Evolutionary conservation across 2,888 invertebrate species (phyloP).

Genomic region (Hirtodrosophila confusa): DNA sequence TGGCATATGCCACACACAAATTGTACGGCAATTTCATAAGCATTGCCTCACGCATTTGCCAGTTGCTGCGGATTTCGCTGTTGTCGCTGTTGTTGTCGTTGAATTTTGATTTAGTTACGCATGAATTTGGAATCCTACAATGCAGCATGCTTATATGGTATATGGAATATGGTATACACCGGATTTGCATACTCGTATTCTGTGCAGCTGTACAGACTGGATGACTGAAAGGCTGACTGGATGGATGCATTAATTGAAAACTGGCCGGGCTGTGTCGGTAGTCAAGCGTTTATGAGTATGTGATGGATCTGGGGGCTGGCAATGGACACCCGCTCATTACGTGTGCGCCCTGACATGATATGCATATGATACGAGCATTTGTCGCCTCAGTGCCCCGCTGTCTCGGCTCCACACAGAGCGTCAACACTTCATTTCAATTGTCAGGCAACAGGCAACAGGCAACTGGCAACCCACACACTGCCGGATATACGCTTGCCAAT

Average conservation of each 20-base stretch:
- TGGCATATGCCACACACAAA: constrained; percentile 65
- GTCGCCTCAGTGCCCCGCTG: constrained; percentile 66
- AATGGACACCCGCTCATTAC: constrained; percentile 63
- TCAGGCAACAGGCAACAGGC: constrained; percentile 44
- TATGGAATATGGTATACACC: constrained; percentile 8
- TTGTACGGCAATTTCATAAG: constrained; percentile 66
- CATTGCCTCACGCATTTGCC: constrained; percentile 47
- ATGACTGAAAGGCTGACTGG: constrained; percentile 32
- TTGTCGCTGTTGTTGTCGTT: constrained; percentile 44
- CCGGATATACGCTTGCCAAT: constrained; percentile 80
- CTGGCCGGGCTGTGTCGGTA: constrained; percentile 66
- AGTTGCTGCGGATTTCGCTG: constrained; percentile 25
- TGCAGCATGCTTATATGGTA: constrained; percentile 30
- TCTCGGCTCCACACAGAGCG: constrained; percentile 27
- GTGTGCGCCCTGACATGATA: constrained; percentile 67
- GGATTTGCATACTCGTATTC: constrained; percentile 14
- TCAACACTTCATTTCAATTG: constrained; percentile 78
- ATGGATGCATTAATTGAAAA: constrained; percentile 78
- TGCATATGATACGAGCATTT: constrained; percentile 76
- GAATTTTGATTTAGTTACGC: constrained; percentile 79
- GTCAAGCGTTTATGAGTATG: constrained; percentile 64
- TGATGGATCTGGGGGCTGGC: constrained; percentile 46
- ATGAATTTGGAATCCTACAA: constrained; percentile 64
- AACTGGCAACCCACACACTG: constrained; percentile 51
- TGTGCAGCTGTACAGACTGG: constrained; percentile 11